A percentile compares a stretch with the other conserved stretches of the same genome.
phyloP scores from a whole-genome alignment of 2,113 vertebrate species.

The Seriola quinqueradiata region DNA sequence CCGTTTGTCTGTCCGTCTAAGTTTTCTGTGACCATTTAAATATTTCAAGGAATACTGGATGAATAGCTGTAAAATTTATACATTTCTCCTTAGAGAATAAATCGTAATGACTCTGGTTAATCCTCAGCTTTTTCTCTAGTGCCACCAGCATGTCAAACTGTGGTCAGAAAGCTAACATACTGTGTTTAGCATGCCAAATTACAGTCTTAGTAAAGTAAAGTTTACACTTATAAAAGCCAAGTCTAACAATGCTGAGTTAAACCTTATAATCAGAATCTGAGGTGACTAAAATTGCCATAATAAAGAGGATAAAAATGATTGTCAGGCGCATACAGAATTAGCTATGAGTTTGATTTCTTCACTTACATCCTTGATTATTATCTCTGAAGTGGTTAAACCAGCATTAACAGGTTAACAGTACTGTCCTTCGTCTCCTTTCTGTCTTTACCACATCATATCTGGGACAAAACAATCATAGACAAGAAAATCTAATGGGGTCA shows the following conservation, averaged over 20 bases:
- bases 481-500: constrained; percentile 45
- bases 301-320: background rate
- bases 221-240: background rate
- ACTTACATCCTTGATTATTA: background rate
- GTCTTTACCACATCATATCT: background rate
- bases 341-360: background rate
- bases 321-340: background rate
- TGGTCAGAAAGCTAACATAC: background rate
- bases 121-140: too few relatives aligned
- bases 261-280: background rate
- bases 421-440: background rate
- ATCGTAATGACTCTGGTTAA: background rate
- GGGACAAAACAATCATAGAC: background rate
- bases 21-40: too few relatives aligned
- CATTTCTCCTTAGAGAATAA: background rate
- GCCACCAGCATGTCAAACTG: background rate
- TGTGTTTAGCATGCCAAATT: background rate
- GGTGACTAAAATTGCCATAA: background rate
- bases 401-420: background rate
- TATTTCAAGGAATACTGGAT: background rate
- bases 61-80: background rate
- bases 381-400: background rate
- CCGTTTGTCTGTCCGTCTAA: too few relatives aligned
- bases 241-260: background rate
- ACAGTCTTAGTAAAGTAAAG: too few relatives aligned